Evolutionary conservation across 2,797 vertebrate species (phyloP).

Genomic region (Meriones psammophilus): DNA sequence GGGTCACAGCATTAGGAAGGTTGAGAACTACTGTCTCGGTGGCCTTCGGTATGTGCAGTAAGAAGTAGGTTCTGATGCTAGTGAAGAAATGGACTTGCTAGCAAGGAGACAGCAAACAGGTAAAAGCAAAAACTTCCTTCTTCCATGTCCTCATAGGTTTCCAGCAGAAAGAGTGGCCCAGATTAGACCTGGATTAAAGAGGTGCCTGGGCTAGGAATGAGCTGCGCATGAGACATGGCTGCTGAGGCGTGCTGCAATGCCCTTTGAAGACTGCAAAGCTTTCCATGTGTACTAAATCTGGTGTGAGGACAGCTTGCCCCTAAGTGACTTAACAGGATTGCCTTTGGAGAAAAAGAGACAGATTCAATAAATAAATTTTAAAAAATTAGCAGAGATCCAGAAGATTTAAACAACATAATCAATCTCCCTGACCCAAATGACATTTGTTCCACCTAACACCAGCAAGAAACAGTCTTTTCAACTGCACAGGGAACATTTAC

Average conservation of each 20-base stretch:
- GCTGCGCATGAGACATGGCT: background rate
- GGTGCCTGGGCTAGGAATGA: background rate
- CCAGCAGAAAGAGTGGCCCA: background rate
- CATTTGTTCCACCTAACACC: background rate
- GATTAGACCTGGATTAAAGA: background rate
- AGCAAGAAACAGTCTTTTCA: background rate
- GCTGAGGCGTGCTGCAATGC: background rate
- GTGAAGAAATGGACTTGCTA: background rate
- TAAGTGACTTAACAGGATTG: background rate
- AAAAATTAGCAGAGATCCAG: background rate
- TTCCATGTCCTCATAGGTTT: no score
- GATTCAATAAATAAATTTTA: background rate
- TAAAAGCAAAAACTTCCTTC: background rate
- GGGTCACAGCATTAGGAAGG: background rate
- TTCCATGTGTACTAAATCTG: background rate
- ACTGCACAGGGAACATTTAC: background rate
- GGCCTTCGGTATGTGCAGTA: background rate
- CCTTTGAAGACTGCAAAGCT: background rate
- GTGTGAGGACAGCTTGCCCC: background rate
- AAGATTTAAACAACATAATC: conserved; percentile 28
- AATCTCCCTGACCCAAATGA: background rate
- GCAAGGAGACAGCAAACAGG: background rate
- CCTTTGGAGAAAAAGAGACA: conserved; percentile 30
- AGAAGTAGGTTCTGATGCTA: background rate
- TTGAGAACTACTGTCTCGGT: background rate